Evolutionary conservation across 2,797 vertebrate species (phyloP).

Genomic region (Myoxocephalus aenaeus): DNA sequence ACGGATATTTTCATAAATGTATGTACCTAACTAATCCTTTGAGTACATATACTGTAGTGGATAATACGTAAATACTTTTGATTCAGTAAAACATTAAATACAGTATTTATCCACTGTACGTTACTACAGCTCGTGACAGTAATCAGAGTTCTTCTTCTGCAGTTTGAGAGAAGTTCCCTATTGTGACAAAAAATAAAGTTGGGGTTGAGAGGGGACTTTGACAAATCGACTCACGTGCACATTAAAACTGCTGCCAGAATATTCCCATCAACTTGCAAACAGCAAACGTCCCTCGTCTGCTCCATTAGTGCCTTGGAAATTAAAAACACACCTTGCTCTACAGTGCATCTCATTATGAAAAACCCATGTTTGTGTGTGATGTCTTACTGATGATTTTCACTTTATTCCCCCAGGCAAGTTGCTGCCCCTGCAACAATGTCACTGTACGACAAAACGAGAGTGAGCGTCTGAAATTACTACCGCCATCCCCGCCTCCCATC

Average conservation of each 20-base stretch:
- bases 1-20: not conserved
- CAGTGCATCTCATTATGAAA: conserved; percentile 16
- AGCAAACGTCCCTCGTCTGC: not conserved
- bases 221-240: conserved; percentile 3
- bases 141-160: not conserved
- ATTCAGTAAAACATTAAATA: too few species aligned
- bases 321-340: conserved; percentile 12
- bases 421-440: conserved; percentile 13
- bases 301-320: conserved; percentile 20
- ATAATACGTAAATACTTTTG: not conserved
- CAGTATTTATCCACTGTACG: not conserved
- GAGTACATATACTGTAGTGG: not conserved
- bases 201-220: not conserved
- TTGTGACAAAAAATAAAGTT: not conserved
- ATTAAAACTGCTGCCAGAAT: conserved; percentile 7
- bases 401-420: conserved; percentile 18
- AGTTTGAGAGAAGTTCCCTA: not conserved
- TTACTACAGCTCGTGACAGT: not conserved
- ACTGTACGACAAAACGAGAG: conserved; percentile 7
- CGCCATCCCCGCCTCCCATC: conserved; percentile 5
- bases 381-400: conserved; percentile 29
- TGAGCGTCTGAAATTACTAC: not conserved
- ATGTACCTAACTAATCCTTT: not conserved
- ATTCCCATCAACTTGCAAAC: conserved; percentile 24
- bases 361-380: not conserved